These are phyloP conservation scores for Diplosoma virens DNA, from an alignment of 23 tunicate species.

Conservation along the genomic window DNA sequence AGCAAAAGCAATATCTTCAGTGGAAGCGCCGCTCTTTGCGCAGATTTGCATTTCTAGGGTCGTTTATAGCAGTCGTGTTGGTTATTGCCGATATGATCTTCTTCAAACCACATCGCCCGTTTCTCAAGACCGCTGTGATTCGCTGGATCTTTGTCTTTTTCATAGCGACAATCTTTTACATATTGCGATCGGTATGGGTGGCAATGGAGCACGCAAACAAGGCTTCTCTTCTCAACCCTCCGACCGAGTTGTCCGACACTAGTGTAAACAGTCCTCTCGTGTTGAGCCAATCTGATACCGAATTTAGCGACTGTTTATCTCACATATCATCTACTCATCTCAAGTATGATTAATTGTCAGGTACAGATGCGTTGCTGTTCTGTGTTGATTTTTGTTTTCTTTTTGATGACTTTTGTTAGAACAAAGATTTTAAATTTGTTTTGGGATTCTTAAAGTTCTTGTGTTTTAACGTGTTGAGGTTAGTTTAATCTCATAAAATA, in stretches of 20 bases:
- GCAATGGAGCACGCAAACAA: not conserved
- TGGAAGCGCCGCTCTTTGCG: not conserved
- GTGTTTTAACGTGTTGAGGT: no score
- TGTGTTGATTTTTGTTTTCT: no score
- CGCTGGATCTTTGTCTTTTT: not conserved
- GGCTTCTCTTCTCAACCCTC: constrained; percentile 18
- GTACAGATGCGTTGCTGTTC: no score
- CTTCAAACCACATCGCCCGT: not conserved
- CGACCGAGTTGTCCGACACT: not conserved
- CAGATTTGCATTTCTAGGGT: constrained; percentile 8
- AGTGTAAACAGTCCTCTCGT: not conserved
- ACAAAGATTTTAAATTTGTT: no score
- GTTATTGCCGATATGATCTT: constrained; percentile 26
- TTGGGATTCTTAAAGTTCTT: no score
- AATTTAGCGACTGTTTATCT: no score
- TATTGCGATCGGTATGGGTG: not conserved
- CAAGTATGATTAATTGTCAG: no score
- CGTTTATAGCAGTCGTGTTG: constrained; percentile 7
- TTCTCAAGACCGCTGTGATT: not conserved
- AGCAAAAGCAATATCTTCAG: not conserved
- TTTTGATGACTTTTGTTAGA: no score
- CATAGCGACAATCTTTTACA: not conserved
- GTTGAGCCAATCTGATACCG: not conserved
- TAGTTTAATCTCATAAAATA: no score
- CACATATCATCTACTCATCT: no score